A percentile compares a stretch with the other conserved stretches of the same genome.
phyloP scores from a whole-genome alignment of 2,797 vertebrate genomes.

The Sebastes iracundus region DNA sequence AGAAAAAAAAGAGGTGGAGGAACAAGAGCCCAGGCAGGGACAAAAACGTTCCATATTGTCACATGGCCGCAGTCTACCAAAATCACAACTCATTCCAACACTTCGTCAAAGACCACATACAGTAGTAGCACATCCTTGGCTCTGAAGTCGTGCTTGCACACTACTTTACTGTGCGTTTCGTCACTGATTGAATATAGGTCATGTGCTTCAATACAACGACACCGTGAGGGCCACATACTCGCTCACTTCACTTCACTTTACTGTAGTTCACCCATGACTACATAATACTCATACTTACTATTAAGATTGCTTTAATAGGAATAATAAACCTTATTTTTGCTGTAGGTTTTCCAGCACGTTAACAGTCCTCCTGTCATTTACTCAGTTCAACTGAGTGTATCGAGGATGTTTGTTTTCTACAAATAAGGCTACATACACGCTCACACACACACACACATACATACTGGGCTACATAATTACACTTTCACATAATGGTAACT shows the following conservation, averaged over 20 bases:
- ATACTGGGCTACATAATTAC: neutral
- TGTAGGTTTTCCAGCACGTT: constrained; percentile 7
- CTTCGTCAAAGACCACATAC: neutral
- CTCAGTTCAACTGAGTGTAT: constrained; percentile 18
- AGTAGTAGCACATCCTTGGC: neutral
- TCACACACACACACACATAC: neutral
- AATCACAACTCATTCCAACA: neutral
- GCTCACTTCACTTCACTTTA: neutral
- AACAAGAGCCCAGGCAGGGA: neutral
- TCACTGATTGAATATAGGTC: neutral
- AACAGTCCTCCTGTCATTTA: constrained; percentile 6
- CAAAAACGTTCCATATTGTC: constrained; percentile 5
- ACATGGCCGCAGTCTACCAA: neutral
- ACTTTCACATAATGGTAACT: neutral
- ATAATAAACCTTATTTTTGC: neutral
- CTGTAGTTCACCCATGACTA: neutral
- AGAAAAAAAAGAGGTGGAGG: neutral
- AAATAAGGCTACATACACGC: neutral
- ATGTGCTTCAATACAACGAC: neutral
- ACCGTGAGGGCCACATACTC: neutral
- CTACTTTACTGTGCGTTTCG: neutral
- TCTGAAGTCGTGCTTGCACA: neutral
- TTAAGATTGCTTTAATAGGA: constrained; percentile 12
- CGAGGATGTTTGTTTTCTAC: neutral
- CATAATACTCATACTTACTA: neutral